Base-by-base conservation (phyloP, 2,797 vertebrate genomes). In the Momotus momota region DNA sequence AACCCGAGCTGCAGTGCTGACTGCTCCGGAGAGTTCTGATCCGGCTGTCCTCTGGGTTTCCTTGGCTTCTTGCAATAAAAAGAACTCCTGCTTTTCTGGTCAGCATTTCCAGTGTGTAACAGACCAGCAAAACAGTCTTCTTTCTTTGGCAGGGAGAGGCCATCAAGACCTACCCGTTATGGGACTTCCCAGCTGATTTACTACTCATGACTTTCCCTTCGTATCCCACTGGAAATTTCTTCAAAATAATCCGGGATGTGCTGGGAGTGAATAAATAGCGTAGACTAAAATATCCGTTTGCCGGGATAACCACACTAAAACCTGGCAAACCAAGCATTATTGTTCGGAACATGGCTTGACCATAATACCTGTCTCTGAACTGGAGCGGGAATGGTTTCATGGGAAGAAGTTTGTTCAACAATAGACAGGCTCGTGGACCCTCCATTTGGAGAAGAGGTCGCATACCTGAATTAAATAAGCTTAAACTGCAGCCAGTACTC, bases 281-380 rank as follows among this genome's bases (percentile, higher is more conserved):
- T 64, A 48, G 81, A 62, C 58, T 61, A 54, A 90, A 94, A 79
- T 27, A 61, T 62, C 48, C 41, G 23, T 94, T 92, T 95, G 91
- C 95, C 85, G 86, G 94, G 54, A 69, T 46, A 94, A 92, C 89
- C 91, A 79, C 46, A 35, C 10, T 75, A 43, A 69, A 78, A 57
- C 66, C 54, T 91, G 96, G 93, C 93, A 96, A 96, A 72, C 57
- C 94, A 94, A 95, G 95, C 82, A 65, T 62, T 84, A 33, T 69
- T 27, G 31, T 86, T 92, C 82, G 72, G 86, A 91, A 71, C 62
- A 48, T 83, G 86, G 57, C 72, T 94, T 7, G 21, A 85, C 84
- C 69, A 67, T 92, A 89, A 87, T 85, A 61, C 83, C 95, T 79
- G 5, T 93, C 86, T 75, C 86, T 79, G 77, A 90, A 46, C 71